A percentile compares a stretch with the other conserved stretches of the same genome.
phyloP scores from a whole-genome alignment of 2,888 invertebrate species.

The Napeogenes inachia region DNA sequence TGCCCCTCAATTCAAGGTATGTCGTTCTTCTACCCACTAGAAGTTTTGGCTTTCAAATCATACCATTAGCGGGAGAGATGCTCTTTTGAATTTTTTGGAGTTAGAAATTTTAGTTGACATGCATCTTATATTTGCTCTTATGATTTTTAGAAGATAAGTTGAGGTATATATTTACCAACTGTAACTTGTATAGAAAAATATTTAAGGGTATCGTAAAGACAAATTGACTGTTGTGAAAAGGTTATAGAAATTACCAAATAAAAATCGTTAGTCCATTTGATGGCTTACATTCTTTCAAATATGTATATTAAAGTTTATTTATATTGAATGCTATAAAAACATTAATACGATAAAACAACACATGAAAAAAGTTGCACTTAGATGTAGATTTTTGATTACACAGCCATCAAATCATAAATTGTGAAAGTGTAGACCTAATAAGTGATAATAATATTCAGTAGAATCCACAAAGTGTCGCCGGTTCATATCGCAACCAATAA shows the following conservation, averaged over 20 bases:
- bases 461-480: constrained; percentile 26
- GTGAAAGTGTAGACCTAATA: neutral
- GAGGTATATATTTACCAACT: no score
- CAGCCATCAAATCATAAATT: neutral
- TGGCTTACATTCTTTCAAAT: no score
- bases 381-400: neutral
- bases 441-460: constrained; percentile 20
- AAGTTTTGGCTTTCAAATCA: constrained; percentile 15
- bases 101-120: constrained; percentile 11
- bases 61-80: constrained; percentile 20
- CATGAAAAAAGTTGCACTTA: neutral
- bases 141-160: no score
- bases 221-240: no score
- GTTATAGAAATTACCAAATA: no score
- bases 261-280: no score
- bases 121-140: no score
- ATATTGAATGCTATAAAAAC: neutral
- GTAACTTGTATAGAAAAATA: no score
- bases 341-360: neutral
- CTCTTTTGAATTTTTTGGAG: constrained; percentile 16
- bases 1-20: constrained; percentile 2
- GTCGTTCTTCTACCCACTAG: neutral
- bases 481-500: constrained; percentile 29
- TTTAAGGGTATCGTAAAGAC: no score
- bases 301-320: neutral